Evolutionary conservation across 2,113 vertebrate genomes (phyloP).

Genomic region (Sinocyclocheilus maitianheensis): DNA sequence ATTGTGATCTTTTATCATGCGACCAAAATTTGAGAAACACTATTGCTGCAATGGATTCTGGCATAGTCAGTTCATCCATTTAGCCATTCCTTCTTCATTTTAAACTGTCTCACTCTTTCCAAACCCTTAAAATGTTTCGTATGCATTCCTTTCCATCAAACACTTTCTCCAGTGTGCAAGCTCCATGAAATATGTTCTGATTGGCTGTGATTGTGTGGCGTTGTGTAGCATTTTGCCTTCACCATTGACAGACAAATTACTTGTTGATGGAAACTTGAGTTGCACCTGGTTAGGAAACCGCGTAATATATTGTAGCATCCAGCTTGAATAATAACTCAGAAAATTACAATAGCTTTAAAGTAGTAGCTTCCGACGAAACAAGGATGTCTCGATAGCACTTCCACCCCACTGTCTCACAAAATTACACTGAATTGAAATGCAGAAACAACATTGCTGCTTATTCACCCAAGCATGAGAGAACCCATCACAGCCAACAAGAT

Average conservation of each 20-base stretch:
- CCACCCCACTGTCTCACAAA: neutral
- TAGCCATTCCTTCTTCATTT: neutral
- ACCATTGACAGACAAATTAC: neutral
- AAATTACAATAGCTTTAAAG: slow-evolving; percentile 14
- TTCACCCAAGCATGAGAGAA: slow-evolving; percentile 37
- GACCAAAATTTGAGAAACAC: too few species aligned
- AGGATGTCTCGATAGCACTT: neutral
- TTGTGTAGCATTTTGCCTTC: neutral
- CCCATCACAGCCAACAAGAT: slow-evolving; percentile 26
- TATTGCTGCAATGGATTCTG: neutral
- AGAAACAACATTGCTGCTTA: slow-evolving; percentile 26
- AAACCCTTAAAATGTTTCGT: neutral
- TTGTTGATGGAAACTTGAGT: neutral
- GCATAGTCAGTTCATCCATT: neutral
- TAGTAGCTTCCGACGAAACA: neutral
- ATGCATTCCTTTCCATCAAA: slow-evolving; percentile 1
- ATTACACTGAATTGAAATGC: slow-evolving; percentile 21
- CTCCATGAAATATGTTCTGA: neutral
- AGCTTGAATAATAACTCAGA: neutral
- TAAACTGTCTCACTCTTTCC: neutral
- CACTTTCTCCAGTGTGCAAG: neutral
- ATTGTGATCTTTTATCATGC: too few species aligned
- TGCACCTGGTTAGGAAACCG: neutral
- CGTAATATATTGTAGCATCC: neutral
- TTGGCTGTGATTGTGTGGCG: neutral